Base-by-base conservation (phyloP, 2,888 invertebrate genomes). In the Stenodera caucasica region DNA sequence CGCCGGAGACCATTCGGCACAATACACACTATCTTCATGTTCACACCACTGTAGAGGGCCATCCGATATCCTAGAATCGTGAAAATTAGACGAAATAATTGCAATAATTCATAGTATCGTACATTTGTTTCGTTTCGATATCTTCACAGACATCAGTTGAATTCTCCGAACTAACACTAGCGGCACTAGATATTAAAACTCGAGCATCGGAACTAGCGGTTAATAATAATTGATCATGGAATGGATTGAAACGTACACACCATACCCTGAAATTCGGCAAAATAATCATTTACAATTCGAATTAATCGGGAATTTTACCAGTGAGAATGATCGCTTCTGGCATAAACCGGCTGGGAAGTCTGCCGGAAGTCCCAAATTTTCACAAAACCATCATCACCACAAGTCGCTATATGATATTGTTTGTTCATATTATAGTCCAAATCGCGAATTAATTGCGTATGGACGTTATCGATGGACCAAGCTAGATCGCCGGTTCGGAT, bases 391-490 rank as follows among this genome's bases (percentile, higher is more conserved):
- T 99, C 98, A 79, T 99, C 98, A 0, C 98, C 98, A 67, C 94
- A 96, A 1, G 92, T 95, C 0, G 93, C 94, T 65, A 98, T 77
- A 67, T 93, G 92, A 75, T 97, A 97, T 74, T 96, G 97, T 79
- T 94, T 92, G 81, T 98, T 98, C n/a, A 96, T 94, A 82, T 99
- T 99, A 77, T 96, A 98, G 81, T 98, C 98, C 37, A 99, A 79
- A 76, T 96, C 95, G 57, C 98, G 84, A 63, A 94, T 90, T 37
- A 94, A 84, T 78, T 97, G 96, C 15, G 89, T 86, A 81, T 98
- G 98, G 2, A 94, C 93, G 57, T 73, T 69, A 64, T 93, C 91
- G 68, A 98, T 90, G 67, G 83, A 84, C 92, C 94, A 96, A 0
- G 90, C 88, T 0, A 87, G 82, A 71, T 90, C 88, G 70, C 89